Evolutionary conservation across 2,888 invertebrate species (phyloP).

Genomic region (Caenorhabditis wallacei): DNA sequence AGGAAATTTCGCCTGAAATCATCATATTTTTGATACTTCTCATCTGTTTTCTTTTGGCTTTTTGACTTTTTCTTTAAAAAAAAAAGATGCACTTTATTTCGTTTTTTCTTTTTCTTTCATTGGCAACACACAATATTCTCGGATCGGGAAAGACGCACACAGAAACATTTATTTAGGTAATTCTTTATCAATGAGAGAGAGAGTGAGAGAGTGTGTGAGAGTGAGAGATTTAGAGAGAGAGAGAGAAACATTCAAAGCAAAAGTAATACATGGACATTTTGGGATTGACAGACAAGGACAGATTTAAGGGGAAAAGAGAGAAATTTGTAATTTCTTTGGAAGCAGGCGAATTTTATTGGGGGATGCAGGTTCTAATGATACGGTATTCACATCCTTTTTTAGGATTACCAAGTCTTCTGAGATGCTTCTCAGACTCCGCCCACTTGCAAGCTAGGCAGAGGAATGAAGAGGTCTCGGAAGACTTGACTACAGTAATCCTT

Average conservation of each 20-base stretch:
- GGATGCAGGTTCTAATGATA: slow-evolving; percentile 6
- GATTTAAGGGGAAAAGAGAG: not conserved
- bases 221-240: slow-evolving; percentile 10
- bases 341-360: not conserved
- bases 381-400: not conserved
- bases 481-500: too few relatives aligned
- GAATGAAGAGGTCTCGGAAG: not conserved
- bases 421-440: not conserved
- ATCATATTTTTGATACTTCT: slow-evolving; percentile 5
- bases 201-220: not conserved
- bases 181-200: slow-evolving; percentile 9
- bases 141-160: slow-evolving; percentile 42
- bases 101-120: slow-evolving; percentile 10
- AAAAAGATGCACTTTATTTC: slow-evolving; percentile 22
- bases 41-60: slow-evolving; percentile 34
- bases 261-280: slow-evolving; percentile 51
- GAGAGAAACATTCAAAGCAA: slow-evolving; percentile 28
- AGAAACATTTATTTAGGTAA: slow-evolving; percentile 56
- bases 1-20: slow-evolving; percentile 10
- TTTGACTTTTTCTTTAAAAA: slow-evolving; percentile 25
- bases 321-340: not conserved
- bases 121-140: slow-evolving; percentile 36
- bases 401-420: not conserved
- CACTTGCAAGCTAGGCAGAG: not conserved
- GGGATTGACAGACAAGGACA: slow-evolving; percentile 41